phyloP scores from a whole-genome alignment of 2,113 vertebrate species.

The Connochaetes taurinus region DNA sequence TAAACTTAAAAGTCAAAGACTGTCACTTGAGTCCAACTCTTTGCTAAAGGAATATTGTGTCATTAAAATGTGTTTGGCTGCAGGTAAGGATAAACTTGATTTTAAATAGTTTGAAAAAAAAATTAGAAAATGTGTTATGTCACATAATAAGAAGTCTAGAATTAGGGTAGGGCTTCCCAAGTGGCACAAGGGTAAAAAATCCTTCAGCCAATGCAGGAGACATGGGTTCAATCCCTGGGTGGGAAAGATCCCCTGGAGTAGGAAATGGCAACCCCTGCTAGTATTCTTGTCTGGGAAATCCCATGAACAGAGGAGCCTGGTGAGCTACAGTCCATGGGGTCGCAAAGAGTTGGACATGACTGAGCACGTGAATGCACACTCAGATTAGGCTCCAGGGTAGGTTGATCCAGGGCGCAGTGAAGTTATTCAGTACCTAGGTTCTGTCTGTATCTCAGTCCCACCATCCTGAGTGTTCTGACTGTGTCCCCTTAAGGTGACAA shows the following conservation, averaged over 20 bases:
- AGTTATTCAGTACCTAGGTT: background rate
- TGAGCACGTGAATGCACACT: background rate
- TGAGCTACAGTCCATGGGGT: background rate
- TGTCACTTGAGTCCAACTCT: background rate
- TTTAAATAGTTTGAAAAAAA: background rate
- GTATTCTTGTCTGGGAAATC: background rate
- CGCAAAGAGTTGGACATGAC: background rate
- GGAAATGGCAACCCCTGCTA: background rate
- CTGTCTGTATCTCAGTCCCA: background rate
- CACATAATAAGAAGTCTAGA: background rate
- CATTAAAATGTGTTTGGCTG: background rate
- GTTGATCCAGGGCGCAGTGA: background rate
- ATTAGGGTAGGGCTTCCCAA: background rate
- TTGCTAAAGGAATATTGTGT: background rate
- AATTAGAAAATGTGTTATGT: background rate
- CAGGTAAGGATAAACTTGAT: background rate
- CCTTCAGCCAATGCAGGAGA: background rate
- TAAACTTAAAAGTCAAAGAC: background rate
- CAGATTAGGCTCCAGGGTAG: background rate
- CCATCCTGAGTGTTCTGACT: background rate
- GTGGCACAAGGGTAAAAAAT: background rate
- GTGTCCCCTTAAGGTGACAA: background rate
- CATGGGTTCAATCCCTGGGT: background rate
- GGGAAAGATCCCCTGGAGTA: background rate
- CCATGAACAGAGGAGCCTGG: background rate